Percentiles rank a stretch among this genome's conserved stretches.
Conservation (phyloP, 2,113 vertebrate genomes). For the Oenanthe oenanthe region DNA sequence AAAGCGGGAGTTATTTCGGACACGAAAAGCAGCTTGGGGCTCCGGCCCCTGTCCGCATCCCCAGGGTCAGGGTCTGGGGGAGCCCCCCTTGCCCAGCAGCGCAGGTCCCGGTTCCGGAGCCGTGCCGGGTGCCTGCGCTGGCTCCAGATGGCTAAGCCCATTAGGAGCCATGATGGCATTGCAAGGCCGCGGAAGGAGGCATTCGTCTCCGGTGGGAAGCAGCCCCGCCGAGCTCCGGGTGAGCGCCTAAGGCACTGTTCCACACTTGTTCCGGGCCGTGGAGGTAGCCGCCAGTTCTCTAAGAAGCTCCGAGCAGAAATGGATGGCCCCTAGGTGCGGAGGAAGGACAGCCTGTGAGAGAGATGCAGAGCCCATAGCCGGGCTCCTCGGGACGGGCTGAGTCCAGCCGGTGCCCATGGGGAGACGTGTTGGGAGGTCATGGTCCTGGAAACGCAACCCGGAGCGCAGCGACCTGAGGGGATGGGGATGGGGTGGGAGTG, state of each 20-base stretch:
- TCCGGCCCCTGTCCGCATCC: fast-evolving
- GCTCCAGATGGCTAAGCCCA: slow-evolving; percentile 55
- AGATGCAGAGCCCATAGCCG: background rate
- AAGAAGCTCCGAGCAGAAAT: background rate
- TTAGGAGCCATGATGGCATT: slow-evolving; percentile 5
- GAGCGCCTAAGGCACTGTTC: fast-evolving
- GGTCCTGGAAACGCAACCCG: background rate
- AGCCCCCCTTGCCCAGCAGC: fast-evolving
- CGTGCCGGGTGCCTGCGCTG: background rate
- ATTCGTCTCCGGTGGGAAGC: background rate
- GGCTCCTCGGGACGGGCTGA: background rate
- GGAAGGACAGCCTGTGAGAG: background rate
- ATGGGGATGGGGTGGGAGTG: background rate
- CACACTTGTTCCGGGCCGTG: fast-evolving
- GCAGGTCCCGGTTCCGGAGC: background rate
- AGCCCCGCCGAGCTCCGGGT: background rate
- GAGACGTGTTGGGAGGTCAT: background rate
- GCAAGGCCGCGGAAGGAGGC: background rate
- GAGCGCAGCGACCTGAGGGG: fast-evolving
- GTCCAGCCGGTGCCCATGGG: fast-evolving
- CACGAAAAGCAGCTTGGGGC: fast-evolving
- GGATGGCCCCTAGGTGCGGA: no score
- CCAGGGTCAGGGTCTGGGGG: fast-evolving
- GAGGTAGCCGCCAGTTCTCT: background rate
- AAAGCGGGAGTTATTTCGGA: background rate